Evolutionary conservation across 1,140 invertebrate genomes (phyloP).

Genomic region (Pseudomyrmex sp.): DNA sequence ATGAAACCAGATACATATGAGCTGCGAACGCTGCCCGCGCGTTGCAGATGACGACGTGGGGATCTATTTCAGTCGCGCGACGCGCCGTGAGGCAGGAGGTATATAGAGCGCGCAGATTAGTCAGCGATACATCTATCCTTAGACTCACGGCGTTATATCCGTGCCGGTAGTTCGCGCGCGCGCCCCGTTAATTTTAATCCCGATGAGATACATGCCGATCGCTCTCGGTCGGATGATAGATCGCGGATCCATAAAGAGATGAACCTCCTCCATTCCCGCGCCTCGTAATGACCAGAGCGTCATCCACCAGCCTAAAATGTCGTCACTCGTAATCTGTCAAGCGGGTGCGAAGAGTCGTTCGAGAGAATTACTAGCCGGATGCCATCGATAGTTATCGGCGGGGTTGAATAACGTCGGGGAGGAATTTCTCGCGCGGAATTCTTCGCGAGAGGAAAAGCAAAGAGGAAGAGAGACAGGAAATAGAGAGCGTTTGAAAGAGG

Average conservation of each 20-base stretch:
- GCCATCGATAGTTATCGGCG: constrained; percentile 57
- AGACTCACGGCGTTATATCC: constrained; percentile 46
- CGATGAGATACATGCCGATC: constrained; percentile 51
- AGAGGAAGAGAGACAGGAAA: constrained; percentile 12
- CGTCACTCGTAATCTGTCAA: constrained; percentile 56
- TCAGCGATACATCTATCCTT: constrained; percentile 12
- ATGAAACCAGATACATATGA: constrained; percentile 60
- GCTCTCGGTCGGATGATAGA: constrained; percentile 9
- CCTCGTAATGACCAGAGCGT: not conserved
- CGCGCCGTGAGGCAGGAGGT: constrained; percentile 59
- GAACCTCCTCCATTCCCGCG: too few relatives aligned
- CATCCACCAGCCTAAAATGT: constrained; percentile 59
- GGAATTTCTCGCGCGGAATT: constrained; percentile 53
- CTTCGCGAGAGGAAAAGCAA: not conserved
- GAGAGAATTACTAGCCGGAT: constrained; percentile 55
- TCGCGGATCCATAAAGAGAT: too few relatives aligned
- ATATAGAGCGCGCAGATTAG: constrained; percentile 47
- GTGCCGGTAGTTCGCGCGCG: not conserved
- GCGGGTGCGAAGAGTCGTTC: constrained; percentile 29
- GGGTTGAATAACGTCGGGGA: constrained; percentile 9
- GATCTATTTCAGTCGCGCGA: constrained; percentile 53
- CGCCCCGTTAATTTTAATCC: constrained; percentile 58
- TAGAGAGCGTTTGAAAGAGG: not conserved
- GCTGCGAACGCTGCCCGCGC: constrained; percentile 10
- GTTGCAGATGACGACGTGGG: constrained; percentile 28